These are phyloP conservation scores for Lycorma delicatula DNA, from an alignment of 1,140 invertebrate genomes.

Conservation along the genomic window DNA sequence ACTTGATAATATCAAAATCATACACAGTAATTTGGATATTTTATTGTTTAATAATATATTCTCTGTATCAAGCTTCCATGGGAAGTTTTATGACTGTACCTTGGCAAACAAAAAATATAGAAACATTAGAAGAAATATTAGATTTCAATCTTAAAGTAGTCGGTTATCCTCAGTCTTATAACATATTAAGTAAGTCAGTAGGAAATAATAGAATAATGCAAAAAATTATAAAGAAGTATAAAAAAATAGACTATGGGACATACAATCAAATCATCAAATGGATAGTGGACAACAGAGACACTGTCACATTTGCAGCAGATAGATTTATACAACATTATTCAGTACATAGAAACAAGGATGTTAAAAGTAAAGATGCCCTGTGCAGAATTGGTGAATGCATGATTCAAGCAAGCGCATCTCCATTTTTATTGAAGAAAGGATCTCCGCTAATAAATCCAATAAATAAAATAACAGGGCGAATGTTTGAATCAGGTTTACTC, in stretches of 20 bases:
- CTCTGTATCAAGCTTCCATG: neutral
- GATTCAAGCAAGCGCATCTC: neutral
- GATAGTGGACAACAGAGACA: neutral
- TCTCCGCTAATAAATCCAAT: neutral
- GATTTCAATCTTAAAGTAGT: neutral
- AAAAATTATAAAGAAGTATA: conserved; percentile 1
- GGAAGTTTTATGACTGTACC: conserved; percentile 2
- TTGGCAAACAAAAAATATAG: neutral
- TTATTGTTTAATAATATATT: neutral
- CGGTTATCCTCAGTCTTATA: neutral
- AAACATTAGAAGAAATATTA: neutral
- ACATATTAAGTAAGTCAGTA: neutral
- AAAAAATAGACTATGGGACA: neutral
- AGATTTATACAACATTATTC: conserved; percentile 5
- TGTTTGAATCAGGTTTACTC: conserved; percentile 5
- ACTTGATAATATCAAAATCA: neutral
- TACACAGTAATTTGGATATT: neutral
- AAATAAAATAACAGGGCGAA: neutral
- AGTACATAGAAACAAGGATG: neutral
- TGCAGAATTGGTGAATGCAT: neutral
- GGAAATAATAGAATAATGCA: neutral
- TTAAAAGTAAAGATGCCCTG: neutral
- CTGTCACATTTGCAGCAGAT: neutral
- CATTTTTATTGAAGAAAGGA: neutral
- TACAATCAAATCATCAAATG: neutral